Base-by-base conservation (phyloP, 1,140 invertebrate species). In the Eufriesea mexicana region DNA sequence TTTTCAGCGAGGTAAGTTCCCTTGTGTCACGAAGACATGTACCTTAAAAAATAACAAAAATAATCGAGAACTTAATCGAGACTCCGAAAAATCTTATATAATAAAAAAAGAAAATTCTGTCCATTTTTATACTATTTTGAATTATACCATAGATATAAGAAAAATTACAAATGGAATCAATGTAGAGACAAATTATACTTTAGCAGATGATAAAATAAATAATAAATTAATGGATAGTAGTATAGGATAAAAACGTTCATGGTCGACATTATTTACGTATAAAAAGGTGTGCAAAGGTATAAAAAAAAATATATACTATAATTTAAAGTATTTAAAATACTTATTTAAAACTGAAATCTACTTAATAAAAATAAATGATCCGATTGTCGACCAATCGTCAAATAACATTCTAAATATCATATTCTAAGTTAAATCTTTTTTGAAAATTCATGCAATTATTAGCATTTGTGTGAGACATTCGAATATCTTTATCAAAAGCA, bases 1-100 rank as follows among this genome's bases (percentile, higher is more conserved):
- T 86, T 87, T 75, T 84, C 57, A 84, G 85, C 86, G 85, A 87
- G 86, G 85, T 86, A 84, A 66, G 85, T 87, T 87, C 85, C 81
- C 23, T 84, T 80, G 49, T 35, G 51, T 51, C 74, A 18, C 16
- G 18, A 51, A 25, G n/a, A 16, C 61, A 72, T 25, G 25, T 35
- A 51, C 20, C 57, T 78, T 83, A 35, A 61, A 4, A 67, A 61
- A 55, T 2, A 61, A 49, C 76, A n/a, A 57, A 55, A 51, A 72
- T 2, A 6, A 2, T 54, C 20, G 8, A 57, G 35, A 25, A 25
- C 45, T 9, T 28, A 55, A 64, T 16, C 20, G 49, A 54, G 8
- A 64, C 10, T 55, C 8, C 4, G 10, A 35, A 28, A 49, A 25
- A 62, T 80, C 68, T 75, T 25, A 45, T 47, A 47, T 16, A 42